phyloP scores from a whole-genome alignment of 2,888 invertebrate genomes.

The Linnaemya vulpina region DNA sequence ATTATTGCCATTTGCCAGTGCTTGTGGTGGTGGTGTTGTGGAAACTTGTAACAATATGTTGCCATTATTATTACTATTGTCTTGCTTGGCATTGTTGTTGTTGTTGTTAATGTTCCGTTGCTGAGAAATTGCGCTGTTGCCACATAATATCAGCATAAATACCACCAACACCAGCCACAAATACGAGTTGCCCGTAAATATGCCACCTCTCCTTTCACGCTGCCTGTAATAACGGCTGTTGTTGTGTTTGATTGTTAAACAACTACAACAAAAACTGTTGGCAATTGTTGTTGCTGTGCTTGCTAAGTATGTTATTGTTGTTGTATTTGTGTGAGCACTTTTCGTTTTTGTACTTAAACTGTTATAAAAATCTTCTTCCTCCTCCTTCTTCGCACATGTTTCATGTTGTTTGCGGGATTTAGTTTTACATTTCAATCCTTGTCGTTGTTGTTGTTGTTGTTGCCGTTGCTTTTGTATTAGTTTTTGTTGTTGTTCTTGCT shows the following conservation, averaged over 20 bases:
- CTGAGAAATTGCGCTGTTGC: constrained; percentile 74
- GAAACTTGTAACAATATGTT: constrained; percentile 60
- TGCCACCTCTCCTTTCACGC: not conserved
- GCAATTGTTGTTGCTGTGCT: not conserved
- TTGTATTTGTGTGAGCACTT: constrained; percentile 47
- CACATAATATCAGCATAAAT: constrained; percentile 74
- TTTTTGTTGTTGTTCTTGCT: constrained; percentile 54
- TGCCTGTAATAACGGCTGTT: constrained; percentile 9
- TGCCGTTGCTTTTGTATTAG: constrained; percentile 38
- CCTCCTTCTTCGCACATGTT: constrained; percentile 18
- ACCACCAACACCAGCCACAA: constrained; percentile 74
- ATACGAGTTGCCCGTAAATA: constrained; percentile 37
- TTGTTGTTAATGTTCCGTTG: constrained; percentile 67
- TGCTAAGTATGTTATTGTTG: not conserved
- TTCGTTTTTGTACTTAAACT: constrained; percentile 37
- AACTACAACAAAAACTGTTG: constrained; percentile 42
- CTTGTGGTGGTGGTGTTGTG: constrained; percentile 41
- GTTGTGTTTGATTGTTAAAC: constrained; percentile 49
- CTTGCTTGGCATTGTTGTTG: constrained; percentile 59
- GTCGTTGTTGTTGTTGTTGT: constrained; percentile 59
- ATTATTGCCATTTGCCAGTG: constrained; percentile 22
- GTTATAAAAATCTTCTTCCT: constrained; percentile 26
- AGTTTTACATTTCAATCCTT: constrained; percentile 72
- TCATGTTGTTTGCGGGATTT: constrained; percentile 20
- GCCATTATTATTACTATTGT: constrained; percentile 56